Evolutionary conservation across 37 sponge, comb jelly and placozoan genomes (phyloP).

Genomic region (Haliclona indistincta): DNA sequence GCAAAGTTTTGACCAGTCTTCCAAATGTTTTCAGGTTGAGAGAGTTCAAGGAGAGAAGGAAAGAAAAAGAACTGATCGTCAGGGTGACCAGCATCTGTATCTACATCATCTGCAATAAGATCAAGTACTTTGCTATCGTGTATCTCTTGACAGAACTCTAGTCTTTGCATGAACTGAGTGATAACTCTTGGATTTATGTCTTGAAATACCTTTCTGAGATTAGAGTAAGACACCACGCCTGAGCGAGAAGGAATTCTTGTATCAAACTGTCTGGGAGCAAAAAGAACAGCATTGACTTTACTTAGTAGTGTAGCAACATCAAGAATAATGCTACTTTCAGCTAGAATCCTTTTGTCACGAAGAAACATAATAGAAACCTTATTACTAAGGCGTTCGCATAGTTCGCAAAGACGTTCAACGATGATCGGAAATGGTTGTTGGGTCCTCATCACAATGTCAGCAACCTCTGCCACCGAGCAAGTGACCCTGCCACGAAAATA

Average conservation of each 20-base stretch:
- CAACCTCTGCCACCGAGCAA: conserved; percentile 24
- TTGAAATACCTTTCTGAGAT: conserved; percentile 2
- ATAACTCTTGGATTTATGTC: conserved; percentile 30
- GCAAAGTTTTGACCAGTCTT: neutral
- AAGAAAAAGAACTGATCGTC: conserved; percentile 20
- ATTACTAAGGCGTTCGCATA: conserved; percentile 25
- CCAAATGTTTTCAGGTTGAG: conserved; percentile 35
- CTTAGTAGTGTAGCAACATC: conserved; percentile 32
- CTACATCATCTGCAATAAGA: neutral
- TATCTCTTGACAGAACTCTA: conserved; percentile 44
- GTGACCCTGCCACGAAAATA: conserved; percentile 9
- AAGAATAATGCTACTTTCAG: conserved; percentile 43
- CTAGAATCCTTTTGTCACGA: neutral
- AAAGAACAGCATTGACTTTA: conserved; percentile 31
- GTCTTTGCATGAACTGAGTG: conserved; percentile 19
- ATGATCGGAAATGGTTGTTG: conserved; percentile 29
- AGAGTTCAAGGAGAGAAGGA: conserved; percentile 25
- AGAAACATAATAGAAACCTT: conserved; percentile 38
- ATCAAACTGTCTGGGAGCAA: conserved; percentile 37
- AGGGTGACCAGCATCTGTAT: neutral
- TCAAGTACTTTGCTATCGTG: conserved; percentile 30
- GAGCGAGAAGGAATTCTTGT: neutral
- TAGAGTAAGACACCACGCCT: conserved; percentile 29
- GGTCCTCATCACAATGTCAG: neutral
- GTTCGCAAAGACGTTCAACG: conserved; percentile 22